phyloP scores from a whole-genome alignment of 2,113 vertebrate species.

The Onychorhynchus coronatus region DNA sequence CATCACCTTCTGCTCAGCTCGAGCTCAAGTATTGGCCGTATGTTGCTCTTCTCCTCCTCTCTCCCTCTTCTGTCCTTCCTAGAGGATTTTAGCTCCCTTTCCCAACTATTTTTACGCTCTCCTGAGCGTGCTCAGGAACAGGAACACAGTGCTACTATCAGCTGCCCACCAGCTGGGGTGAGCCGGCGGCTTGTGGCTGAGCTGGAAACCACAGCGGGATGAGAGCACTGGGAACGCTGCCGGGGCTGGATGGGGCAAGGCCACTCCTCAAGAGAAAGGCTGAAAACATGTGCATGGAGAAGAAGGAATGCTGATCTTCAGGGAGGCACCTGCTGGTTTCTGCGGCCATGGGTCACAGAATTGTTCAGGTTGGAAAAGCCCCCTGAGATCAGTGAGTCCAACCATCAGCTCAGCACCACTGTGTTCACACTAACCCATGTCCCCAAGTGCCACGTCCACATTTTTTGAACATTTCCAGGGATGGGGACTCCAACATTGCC shows the following conservation, averaged over 20 bases:
- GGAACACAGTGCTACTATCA: not conserved
- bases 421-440: not conserved
- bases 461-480: not conserved
- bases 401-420: not conserved
- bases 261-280: accelerated
- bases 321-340: not conserved
- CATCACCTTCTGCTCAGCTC: not conserved
- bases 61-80: not conserved
- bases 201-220: not conserved
- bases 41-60: not conserved
- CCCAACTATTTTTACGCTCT: not conserved
- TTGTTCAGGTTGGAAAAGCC: not conserved
- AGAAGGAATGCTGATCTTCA: not conserved
- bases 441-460: no score
- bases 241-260: accelerated
- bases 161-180: not conserved
- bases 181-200: not conserved
- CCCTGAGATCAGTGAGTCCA: not conserved
- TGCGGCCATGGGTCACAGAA: not conserved
- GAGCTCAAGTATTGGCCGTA: not conserved
- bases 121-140: not conserved
- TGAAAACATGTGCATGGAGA: accelerated
- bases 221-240: not conserved
- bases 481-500: not conserved
- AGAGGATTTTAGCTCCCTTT: not conserved